These are phyloP conservation scores for Exephanes ischioxanthus DNA, from an alignment of 2,888 invertebrate genomes.

Conservation along the genomic window DNA sequence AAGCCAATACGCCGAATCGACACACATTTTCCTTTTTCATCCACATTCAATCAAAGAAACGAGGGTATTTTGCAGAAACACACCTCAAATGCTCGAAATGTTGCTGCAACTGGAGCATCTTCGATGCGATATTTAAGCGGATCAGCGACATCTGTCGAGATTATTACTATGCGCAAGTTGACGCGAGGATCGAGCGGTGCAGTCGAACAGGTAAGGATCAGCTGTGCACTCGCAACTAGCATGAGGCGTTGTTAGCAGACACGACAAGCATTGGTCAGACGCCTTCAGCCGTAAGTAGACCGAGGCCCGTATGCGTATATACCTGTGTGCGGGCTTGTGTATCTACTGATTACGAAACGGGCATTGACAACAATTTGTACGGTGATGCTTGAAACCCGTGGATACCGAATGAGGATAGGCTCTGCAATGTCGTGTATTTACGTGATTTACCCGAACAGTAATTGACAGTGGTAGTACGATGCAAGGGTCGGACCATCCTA, in stretches of 20 bases:
- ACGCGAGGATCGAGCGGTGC: background rate
- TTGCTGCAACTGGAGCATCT: too few relatives aligned
- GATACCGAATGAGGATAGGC: background rate
- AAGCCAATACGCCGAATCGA: background rate
- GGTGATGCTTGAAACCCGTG: conserved; percentile 5
- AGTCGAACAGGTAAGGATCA: background rate
- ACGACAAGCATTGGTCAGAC: conserved; percentile 41
- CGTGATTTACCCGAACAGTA: conserved; percentile 22
- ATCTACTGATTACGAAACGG: conserved; percentile 38
- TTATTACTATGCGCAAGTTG: background rate
- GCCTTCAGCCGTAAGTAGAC: conserved; percentile 55
- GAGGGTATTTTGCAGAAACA: background rate
- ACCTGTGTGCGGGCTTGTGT: conserved; percentile 11
- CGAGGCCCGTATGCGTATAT: background rate
- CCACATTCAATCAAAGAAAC: background rate
- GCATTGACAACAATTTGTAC: conserved; percentile 48
- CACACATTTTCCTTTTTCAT: background rate
- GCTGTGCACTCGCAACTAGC: background rate
- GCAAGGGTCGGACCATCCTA: conserved; percentile 42
- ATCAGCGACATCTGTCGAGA: background rate
- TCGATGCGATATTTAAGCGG: background rate
- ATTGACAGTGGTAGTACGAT: conserved; percentile 39
- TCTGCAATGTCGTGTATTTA: conserved; percentile 14
- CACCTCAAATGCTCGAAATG: background rate
- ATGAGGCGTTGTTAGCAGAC: background rate